Conservation (phyloP, 2,888 invertebrate genomes). For the Polyploca ridens region DNA sequence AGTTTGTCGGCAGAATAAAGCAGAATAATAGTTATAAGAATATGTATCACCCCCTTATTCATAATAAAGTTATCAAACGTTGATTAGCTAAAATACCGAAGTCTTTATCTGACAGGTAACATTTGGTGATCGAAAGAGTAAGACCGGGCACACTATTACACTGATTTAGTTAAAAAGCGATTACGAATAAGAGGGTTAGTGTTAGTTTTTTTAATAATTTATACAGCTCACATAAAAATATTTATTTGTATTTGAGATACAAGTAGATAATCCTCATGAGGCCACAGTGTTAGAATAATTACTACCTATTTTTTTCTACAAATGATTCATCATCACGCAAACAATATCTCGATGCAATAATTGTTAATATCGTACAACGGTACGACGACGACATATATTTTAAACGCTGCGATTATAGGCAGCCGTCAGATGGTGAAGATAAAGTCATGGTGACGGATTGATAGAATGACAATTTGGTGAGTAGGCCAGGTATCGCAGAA, state of each 20-base stretch:
- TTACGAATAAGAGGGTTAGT: no score
- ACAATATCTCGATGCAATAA: slow-evolving; percentile 52
- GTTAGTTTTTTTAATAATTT: no score
- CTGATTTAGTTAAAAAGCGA: no score
- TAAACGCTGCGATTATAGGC: slow-evolving; percentile 54
- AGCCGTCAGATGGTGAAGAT: slow-evolving; percentile 69
- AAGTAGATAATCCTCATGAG: neutral
- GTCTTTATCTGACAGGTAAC: no score
- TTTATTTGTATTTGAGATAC: neutral
- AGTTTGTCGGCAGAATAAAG: no score
- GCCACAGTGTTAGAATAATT: neutral
- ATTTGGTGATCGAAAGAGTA: no score
- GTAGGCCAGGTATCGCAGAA: slow-evolving; percentile 79
- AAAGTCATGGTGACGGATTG: slow-evolving; percentile 78
- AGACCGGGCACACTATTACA: no score
- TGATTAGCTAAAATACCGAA: no score
- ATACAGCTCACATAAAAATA: no score
- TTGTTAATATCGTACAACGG: slow-evolving; percentile 59
- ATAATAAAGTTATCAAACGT: neutral
- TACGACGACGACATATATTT: slow-evolving; percentile 48
- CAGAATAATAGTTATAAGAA: no score
- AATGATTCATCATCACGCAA: slow-evolving; percentile 45
- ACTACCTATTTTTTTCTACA: slow-evolving; percentile 24
- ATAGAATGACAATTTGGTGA: slow-evolving; percentile 82
- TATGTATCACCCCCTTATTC: no score